A percentile compares a stretch with the other conserved stretches of the same genome.
phyloP scores from a whole-genome alignment of 2,888 invertebrate genomes.

The Caenorhabditis sp. region DNA sequence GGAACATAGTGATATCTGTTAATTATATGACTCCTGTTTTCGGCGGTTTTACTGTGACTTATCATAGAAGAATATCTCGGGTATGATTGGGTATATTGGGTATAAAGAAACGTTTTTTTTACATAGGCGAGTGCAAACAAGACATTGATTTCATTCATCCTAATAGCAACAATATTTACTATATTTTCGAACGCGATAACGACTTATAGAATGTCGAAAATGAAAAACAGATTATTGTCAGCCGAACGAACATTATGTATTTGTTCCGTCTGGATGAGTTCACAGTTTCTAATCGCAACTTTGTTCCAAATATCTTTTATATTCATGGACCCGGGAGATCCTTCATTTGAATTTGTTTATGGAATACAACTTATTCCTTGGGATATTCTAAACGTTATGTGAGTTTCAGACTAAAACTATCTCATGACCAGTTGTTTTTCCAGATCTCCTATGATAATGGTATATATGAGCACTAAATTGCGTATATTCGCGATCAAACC shows the following conservation, averaged over 20 bases:
- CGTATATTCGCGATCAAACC: background rate
- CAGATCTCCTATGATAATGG: background rate
- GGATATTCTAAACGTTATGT: background rate
- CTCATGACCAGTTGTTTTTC: background rate
- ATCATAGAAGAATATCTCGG: background rate
- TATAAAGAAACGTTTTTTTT: background rate
- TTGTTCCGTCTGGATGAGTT: background rate
- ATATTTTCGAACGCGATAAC: background rate
- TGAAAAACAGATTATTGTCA: background rate
- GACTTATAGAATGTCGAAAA: background rate
- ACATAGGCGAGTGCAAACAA: background rate
- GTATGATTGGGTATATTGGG: too few relatives aligned
- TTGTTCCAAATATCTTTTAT: background rate
- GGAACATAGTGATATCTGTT: background rate
- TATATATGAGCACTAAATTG: background rate
- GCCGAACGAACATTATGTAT: background rate
- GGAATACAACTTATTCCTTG: background rate
- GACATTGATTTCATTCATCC: background rate
- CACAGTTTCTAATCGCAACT: background rate
- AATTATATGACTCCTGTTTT: background rate
- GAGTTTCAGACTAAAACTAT: background rate
- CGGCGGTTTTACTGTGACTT: background rate
- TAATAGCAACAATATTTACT: background rate
- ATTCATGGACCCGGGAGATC: background rate
- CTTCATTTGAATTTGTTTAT: background rate